Conservation (phyloP, 2,888 invertebrate genomes). For the Dicyrtomina minuta region DNA sequence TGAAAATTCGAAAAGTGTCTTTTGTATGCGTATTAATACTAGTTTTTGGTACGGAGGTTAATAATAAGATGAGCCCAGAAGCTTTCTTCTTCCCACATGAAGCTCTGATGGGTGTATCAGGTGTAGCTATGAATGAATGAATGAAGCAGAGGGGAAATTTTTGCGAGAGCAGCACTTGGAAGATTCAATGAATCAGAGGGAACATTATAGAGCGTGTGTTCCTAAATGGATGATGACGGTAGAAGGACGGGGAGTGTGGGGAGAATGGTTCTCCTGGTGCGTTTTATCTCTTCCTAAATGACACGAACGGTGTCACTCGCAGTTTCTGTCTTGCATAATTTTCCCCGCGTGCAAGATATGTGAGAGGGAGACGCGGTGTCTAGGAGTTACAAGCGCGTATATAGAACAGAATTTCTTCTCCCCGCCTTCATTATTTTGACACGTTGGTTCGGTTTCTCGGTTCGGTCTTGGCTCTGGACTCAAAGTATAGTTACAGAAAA, state of each 20-base stretch:
- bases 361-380: not conserved
- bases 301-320: conserved; percentile 10
- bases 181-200: conserved; percentile 12
- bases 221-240: conserved; percentile 1
- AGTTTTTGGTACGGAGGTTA: too few species aligned
- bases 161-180: not conserved
- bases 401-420: not conserved
- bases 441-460: not conserved
- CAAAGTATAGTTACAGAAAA: conserved; percentile 13
- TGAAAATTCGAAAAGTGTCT: too few species aligned
- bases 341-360: not conserved
- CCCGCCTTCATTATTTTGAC: conserved; percentile 14
- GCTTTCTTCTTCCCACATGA: too few species aligned
- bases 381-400: not conserved
- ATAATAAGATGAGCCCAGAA: too few species aligned
- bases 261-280: conserved; percentile 7
- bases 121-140: conserved; percentile 6
- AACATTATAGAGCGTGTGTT: not conserved
- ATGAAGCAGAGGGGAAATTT: not conserved
- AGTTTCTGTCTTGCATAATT: conserved; percentile 14
- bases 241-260: not conserved
- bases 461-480: not conserved
- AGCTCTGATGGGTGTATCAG: too few species aligned
- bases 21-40: too few species aligned
- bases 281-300: conserved; percentile 13